phyloP scores from a whole-genome alignment of 2,888 invertebrate species.

The Sialis lutaria region DNA sequence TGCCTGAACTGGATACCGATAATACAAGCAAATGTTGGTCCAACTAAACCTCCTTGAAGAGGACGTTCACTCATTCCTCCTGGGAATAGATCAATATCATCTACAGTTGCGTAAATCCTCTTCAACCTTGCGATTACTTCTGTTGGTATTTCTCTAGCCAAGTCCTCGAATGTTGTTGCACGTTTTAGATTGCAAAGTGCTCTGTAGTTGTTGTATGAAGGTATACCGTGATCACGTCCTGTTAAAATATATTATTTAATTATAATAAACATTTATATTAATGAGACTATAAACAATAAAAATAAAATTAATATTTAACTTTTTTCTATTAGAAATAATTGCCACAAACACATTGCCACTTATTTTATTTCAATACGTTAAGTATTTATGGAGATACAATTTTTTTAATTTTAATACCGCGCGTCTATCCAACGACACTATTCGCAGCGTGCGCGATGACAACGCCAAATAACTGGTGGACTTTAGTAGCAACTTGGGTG shows the following conservation, averaged over 20 bases:
- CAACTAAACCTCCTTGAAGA: slow-evolving; percentile 78
- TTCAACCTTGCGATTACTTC: slow-evolving; percentile 66
- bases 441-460: too few species aligned
- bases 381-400: too few species aligned
- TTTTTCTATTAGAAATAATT: too few species aligned
- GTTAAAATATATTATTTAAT: slow-evolving; percentile 6
- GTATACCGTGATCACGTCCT: slow-evolving; percentile 74
- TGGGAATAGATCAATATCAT: slow-evolving; percentile 92
- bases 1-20: slow-evolving; percentile 89
- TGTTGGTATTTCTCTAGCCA: slow-evolving; percentile 70
- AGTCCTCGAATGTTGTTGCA: slow-evolving; percentile 70
- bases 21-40: slow-evolving; percentile 88
- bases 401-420: too few species aligned
- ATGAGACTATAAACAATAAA: too few species aligned
- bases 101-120: slow-evolving; percentile 71
- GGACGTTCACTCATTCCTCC: slow-evolving; percentile 84
- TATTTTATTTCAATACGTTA: too few species aligned
- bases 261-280: neutral
- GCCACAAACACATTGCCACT: too few species aligned
- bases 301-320: too few species aligned
- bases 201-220: slow-evolving; percentile 79
- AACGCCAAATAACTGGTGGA: too few species aligned
- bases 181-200: slow-evolving; percentile 77
- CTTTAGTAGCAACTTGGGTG: too few species aligned
- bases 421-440: too few species aligned